A percentile compares a stretch with the other conserved stretches of the same genome.
Conservation (phyloP, 1,140 invertebrate genomes). For the roundworm (Caenorhabditis elegans) region DNA sequence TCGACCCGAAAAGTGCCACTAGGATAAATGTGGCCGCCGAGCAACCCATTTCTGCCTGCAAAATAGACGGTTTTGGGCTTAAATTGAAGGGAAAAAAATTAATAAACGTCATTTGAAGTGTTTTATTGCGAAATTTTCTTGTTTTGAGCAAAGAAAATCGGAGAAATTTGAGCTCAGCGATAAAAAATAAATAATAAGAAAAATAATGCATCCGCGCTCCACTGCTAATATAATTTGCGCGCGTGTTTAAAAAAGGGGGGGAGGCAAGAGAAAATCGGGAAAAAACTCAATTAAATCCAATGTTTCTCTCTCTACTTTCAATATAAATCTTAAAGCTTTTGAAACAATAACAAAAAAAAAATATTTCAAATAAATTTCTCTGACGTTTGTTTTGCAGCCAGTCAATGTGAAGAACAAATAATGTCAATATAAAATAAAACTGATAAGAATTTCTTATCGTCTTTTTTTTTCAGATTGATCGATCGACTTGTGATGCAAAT, state of each 20-base stretch:
- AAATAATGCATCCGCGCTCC: conserved; percentile 11
- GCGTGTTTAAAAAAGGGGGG: neutral
- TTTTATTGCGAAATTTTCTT: neutral
- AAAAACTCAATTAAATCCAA: too few relatives aligned
- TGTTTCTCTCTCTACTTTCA: too few relatives aligned
- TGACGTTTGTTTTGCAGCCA: too few relatives aligned
- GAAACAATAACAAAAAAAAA: too few relatives aligned
- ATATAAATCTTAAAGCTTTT: too few relatives aligned
- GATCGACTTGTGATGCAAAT: too few relatives aligned
- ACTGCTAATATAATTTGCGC: neutral
- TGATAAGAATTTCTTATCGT: too few relatives aligned
- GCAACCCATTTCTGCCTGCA: neutral
- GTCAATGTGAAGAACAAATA: too few relatives aligned
- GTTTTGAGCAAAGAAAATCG: neutral
- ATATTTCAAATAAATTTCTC: too few relatives aligned
- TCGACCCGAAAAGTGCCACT: conserved; percentile 79
- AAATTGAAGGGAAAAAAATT: neutral
- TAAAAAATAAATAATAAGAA: neutral
- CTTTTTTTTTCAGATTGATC: too few relatives aligned
- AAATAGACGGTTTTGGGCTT: neutral
- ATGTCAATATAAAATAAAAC: too few relatives aligned
- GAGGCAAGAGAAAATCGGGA: neutral
- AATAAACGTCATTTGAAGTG: neutral
- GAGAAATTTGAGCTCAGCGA: neutral
- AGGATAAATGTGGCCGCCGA: conserved; percentile 68